phyloP scores from a whole-genome alignment of 2,113 vertebrate genomes.

The Macrotus californicus region DNA sequence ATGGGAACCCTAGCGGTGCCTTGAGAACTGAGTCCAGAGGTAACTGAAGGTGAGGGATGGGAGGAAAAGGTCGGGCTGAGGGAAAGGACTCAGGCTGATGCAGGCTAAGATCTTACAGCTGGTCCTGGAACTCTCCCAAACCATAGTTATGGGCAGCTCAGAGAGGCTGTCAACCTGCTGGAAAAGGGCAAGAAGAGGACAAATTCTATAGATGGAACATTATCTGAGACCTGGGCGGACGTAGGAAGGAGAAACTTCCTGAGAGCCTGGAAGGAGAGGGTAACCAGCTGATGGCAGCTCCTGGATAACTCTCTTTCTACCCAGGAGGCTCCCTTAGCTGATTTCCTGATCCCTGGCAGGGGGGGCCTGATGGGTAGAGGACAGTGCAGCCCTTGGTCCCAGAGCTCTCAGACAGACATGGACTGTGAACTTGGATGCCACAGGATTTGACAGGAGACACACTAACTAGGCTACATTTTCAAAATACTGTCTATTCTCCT shows the following conservation, averaged over 20 bases:
- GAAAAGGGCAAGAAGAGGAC: slow-evolving; percentile 17
- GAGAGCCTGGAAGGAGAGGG: background rate
- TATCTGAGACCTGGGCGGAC: background rate
- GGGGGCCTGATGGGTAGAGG: background rate
- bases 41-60: background rate
- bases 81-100: background rate
- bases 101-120: background rate
- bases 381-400: background rate
- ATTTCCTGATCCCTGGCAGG: background rate
- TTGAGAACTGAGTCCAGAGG: background rate
- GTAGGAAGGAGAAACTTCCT: background rate
- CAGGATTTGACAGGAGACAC: background rate
- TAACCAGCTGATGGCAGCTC: background rate
- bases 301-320: background rate
- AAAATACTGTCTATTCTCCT: background rate
- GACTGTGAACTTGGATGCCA: background rate
- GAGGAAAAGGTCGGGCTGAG: slow-evolving; percentile 1
- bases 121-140: slow-evolving; percentile 36
- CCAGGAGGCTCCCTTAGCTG: background rate
- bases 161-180: background rate
- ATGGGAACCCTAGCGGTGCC: background rate
- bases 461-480: background rate
- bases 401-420: background rate
- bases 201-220: background rate
- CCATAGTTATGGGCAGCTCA: background rate